Conservation (phyloP, 2,113 vertebrate species). For the Spea bombifrons region DNA sequence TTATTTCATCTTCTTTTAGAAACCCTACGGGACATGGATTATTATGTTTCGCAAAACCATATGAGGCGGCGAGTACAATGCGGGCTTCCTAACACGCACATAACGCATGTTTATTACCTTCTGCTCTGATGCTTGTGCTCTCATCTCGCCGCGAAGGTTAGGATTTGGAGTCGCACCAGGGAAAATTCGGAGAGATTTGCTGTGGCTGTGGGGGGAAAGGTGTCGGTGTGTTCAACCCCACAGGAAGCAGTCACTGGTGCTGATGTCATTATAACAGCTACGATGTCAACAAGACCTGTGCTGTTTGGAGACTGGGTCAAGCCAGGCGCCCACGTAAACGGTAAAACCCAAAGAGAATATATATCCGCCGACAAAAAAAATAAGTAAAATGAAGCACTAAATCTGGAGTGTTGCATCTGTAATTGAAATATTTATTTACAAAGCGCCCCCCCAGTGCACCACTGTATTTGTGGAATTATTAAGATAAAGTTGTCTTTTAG, state of each 20-base stretch:
- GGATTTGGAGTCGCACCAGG: conserved; percentile 79
- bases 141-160: conserved; percentile 67
- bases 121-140: neutral
- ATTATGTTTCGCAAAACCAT: neutral
- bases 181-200: conserved; percentile 70
- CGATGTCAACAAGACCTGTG: conserved; percentile 79
- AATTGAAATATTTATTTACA: neutral
- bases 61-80: neutral
- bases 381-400: neutral
- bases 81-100: neutral
- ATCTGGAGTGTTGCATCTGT: neutral
- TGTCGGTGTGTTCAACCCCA: conserved; percentile 70
- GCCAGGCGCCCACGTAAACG: conserved; percentile 88
- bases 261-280: conserved; percentile 88
- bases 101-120: neutral
- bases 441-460: neutral
- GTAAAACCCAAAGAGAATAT: conserved; percentile 56
- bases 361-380: neutral
- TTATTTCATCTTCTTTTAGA: too few species aligned
- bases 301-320: conserved; percentile 89
- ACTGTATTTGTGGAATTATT: neutral
- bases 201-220: conserved; percentile 57
- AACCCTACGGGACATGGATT: neutral
- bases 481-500: conserved; percentile 59
- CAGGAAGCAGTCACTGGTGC: conserved; percentile 82